Base-by-base conservation (phyloP, 2,888 invertebrate genomes). In the Scaptomyza flava region DNA sequence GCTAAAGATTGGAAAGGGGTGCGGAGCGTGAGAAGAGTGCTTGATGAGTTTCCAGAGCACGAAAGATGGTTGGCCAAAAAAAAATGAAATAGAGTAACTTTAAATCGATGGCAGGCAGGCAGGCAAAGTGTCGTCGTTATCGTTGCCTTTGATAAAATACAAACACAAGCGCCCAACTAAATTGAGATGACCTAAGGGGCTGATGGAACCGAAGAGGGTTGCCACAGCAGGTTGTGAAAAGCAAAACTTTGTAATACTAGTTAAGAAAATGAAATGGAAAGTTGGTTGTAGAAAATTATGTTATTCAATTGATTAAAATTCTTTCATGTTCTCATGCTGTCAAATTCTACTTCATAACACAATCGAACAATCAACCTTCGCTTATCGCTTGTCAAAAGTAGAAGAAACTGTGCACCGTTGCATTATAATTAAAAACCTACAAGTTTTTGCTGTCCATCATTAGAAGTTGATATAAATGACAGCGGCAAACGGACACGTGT, bases 51-150 rank as follows among this genome's bases (percentile, higher is more conserved):
- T 68, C 12, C 48, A 63, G 48, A 46, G 54, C 27, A 46, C 27
- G 17, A 38, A 38, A 61, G 68, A 73, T 67, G 48, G 43, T 50
- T 58, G 38, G 36, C n/a, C 57, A 31, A 27, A 42, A 43, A 30
- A 33, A 36, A 20, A n/a, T 27, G 42, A 6, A 27, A 12, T 14
- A 7, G 31, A 77, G 65, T 41, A 41, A 65, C 52, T 77, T 70
- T 66, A 60, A 80, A 81, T 81, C 84, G 87, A 87, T 83, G 73
- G 53, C 58, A 41, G 41, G 41, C 62, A 63, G 67, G 33, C 61
- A 62, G 64, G 51, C 62, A 84, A 87, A 81, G 87, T 81, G 75
- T 78, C 81, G 64, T 74, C 79, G 69, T 84, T 81, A 76, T 60
- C 64, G 57, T 67, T 79, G 83, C 72, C 70, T 72, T 70, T 83